Conservation (phyloP, 2,888 invertebrate genomes). For the Pterostichus madidus region DNA sequence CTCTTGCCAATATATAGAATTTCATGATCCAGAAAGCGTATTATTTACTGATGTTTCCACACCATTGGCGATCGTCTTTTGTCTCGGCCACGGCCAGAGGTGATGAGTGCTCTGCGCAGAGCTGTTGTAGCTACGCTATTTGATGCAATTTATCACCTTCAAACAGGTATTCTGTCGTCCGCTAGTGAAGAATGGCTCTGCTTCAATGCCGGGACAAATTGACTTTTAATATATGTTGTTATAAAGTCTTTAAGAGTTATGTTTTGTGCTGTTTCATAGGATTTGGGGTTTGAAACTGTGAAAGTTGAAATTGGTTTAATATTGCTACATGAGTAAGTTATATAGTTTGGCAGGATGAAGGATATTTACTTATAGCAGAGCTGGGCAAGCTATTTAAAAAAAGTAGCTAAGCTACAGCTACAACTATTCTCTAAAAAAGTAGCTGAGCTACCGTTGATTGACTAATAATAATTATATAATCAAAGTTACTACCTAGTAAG, state of each 20-base stretch:
- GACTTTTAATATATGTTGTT: slow-evolving; percentile 60
- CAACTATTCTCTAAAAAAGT: too few relatives aligned
- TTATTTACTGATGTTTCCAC: slow-evolving; percentile 42
- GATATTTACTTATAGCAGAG: neutral
- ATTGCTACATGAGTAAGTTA: neutral
- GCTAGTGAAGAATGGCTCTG: slow-evolving; percentile 52
- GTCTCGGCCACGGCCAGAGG: slow-evolving; percentile 44
- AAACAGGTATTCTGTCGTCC: slow-evolving; percentile 49
- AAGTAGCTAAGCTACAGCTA: too few relatives aligned
- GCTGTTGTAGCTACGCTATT: slow-evolving; percentile 18
- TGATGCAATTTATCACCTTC: slow-evolving; percentile 54
- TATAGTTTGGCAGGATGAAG: neutral
- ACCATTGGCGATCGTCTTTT: slow-evolving; percentile 41
- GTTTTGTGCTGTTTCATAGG: neutral
- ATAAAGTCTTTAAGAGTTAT: slow-evolving; percentile 8
- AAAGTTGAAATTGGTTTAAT: neutral
- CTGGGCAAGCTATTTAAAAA: too few relatives aligned
- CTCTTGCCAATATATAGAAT: slow-evolving; percentile 11
- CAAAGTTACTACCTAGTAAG: too few relatives aligned
- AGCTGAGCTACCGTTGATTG: too few relatives aligned
- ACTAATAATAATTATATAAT: too few relatives aligned
- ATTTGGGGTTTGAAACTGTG: neutral
- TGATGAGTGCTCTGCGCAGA: slow-evolving; percentile 21
- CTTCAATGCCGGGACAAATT: slow-evolving; percentile 51
- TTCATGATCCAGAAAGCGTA: slow-evolving; percentile 28